Evolutionary conservation across 2,888 invertebrate species (phyloP).

Genomic region (Lumbricus terrestris): DNA sequence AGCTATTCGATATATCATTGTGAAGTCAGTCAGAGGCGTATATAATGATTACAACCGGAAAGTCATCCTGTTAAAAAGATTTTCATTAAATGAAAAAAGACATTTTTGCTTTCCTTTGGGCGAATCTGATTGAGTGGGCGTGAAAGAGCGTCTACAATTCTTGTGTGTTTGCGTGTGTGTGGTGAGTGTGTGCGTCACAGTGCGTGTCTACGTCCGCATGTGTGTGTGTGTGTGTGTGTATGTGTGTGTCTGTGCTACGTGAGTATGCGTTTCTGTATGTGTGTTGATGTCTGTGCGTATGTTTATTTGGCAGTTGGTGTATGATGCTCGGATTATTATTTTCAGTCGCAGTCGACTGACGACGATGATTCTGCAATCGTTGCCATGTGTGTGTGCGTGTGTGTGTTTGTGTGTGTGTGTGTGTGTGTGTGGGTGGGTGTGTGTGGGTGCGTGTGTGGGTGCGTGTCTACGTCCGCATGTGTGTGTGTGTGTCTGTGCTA

Average conservation of each 20-base stretch:
- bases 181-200: background rate
- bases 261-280: too few species aligned
- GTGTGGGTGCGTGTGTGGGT: background rate
- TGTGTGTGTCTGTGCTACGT: background rate
- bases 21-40: background rate
- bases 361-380: constrained; percentile 3
- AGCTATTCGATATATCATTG: background rate
- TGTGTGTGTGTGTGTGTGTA: background rate
- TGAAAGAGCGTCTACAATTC: too few species aligned
- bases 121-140: background rate
- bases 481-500: background rate
- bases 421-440: too few species aligned
- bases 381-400: background rate
- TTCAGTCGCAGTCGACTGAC: background rate
- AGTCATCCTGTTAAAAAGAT: background rate
- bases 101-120: background rate
- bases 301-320: background rate
- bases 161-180: background rate
- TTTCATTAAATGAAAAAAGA: too few species aligned
- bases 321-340: background rate
- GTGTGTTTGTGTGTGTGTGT: background rate
- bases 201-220: background rate
- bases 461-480: too few species aligned
- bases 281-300: background rate
- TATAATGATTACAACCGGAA: background rate